Percentiles rank a stretch among this genome's conserved stretches.
These are phyloP conservation scores for Blennius ocellaris DNA, from an alignment of 2,113 vertebrate genomes.

Conservation along the genomic window DNA sequence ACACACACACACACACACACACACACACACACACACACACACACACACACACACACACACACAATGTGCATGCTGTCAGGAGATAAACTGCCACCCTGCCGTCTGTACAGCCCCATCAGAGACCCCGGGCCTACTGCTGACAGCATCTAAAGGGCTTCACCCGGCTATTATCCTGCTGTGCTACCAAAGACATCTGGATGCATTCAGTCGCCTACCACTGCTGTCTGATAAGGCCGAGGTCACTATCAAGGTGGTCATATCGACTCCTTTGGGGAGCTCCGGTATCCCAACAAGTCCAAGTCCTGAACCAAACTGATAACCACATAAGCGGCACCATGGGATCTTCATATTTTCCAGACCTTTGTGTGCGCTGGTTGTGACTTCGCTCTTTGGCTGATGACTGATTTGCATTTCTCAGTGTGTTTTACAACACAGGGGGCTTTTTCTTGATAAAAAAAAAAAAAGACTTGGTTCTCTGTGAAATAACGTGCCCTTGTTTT, in stretches of 20 bases:
- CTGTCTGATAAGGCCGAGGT: constrained; percentile 68
- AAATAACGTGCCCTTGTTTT: constrained; percentile 22
- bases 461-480: constrained; percentile 21
- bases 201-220: constrained; percentile 55
- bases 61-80: constrained; percentile 56
- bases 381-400: constrained; percentile 18
- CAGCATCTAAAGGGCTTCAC: constrained; percentile 75
- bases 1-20: constrained; percentile 18
- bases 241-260: constrained; percentile 71
- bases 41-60: constrained; percentile 24
- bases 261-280: constrained; percentile 40
- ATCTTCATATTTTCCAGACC: constrained; percentile 39
- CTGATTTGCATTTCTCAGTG: constrained; percentile 23
- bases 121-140: constrained; percentile 60
- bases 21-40: background rate
- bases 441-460: constrained; percentile 32
- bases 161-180: constrained; percentile 59
- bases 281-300: constrained; percentile 43
- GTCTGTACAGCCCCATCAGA: constrained; percentile 62
- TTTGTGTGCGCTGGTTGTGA: constrained; percentile 14
- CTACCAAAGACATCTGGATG: constrained; percentile 62
- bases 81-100: constrained; percentile 74
- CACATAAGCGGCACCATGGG: constrained; percentile 37
- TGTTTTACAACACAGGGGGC: constrained; percentile 6
- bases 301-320: constrained; percentile 71